phyloP scores from a whole-genome alignment of 2,888 invertebrate genomes.

The Podotricha telesiphe region DNA sequence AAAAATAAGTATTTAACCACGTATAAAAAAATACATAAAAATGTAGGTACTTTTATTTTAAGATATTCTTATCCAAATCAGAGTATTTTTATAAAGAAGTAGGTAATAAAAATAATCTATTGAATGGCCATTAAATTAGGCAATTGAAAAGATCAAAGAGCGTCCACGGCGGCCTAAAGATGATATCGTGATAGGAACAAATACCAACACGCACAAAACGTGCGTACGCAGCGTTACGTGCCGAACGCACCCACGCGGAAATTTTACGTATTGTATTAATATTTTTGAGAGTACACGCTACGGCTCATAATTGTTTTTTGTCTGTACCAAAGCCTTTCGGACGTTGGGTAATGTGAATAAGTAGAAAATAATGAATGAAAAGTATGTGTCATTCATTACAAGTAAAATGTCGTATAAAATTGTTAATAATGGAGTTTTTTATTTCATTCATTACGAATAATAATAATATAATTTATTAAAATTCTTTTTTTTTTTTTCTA shows the following conservation, averaged over 20 bases:
- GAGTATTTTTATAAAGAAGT: conserved; percentile 33
- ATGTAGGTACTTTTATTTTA: background rate
- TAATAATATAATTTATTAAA: too few species aligned
- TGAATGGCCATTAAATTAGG: conserved; percentile 68
- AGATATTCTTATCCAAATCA: conserved; percentile 28
- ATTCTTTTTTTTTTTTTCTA: too few species aligned
- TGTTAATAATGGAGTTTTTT: too few species aligned
- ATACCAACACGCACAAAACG: conserved; percentile 40
- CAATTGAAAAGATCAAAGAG: conserved; percentile 66
- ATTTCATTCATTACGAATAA: too few species aligned
- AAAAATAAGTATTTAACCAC: too few species aligned
- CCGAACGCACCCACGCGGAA: conserved; percentile 26
- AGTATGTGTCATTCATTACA: too few species aligned
- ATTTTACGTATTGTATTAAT: conserved; percentile 21
- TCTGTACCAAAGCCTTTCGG: background rate
- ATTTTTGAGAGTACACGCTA: background rate
- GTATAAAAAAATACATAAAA: background rate
- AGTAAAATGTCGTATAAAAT: background rate
- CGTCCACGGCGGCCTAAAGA: conserved; percentile 30
- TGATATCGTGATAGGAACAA: conserved; percentile 32
- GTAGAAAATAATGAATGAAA: background rate
- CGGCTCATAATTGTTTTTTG: background rate
- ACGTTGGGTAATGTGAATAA: background rate
- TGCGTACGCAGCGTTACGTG: conserved; percentile 38
- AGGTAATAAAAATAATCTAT: conserved; percentile 58